Base-by-base conservation (phyloP, 1,140 invertebrate species). In the Drosophila saltans region DNA sequence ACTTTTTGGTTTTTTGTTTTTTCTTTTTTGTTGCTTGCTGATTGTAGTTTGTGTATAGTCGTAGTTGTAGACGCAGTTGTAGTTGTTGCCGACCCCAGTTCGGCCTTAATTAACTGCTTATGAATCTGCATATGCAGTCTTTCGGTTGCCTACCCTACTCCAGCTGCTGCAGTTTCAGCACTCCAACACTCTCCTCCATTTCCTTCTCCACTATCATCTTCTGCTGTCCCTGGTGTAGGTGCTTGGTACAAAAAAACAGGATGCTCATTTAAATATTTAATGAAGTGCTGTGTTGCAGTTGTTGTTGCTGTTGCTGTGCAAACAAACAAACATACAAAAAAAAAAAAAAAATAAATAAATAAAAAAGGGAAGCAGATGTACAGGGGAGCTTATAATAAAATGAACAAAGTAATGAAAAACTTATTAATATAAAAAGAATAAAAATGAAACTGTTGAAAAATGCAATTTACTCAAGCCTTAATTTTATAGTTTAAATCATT, bases 181-280 rank as follows among this genome's bases (percentile, higher is more conserved):
- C 5, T 1, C 41, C 3, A 11, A 9, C 10, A 11, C 3, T 10
- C 11, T 41, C 40, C 45, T 52, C 8, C 21, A 52, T 24, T 52
- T 26, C 24, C 16, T 21, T 21, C 8, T 52, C 21, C 45, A 52
- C 21, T 52, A 52, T 52, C 45, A 26, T 52, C 45, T 52, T 52
- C 21, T 41, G 61, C 36, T 41, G 40, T 45, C 26, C 39, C 45
- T 57, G 39, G 48, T 66, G 48, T 56, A 56, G 48, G 64, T 66
- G 48, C 48, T 36, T 36, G 28, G 16, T 52, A 75, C 64, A 70
- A 78, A 78, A 78, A 79, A 79, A 84, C 84, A 89, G 84, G 84
- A 89, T 89, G 84, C 84, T 89, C 84, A 89, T 89, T 89, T 89
- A 89, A 89, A 89, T 89, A 89, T 89, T 89, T 89, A 89, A 89